Evolutionary conservation across 2,113 vertebrate genomes (phyloP).

Genomic region (Hippocampus abdominalis): DNA sequence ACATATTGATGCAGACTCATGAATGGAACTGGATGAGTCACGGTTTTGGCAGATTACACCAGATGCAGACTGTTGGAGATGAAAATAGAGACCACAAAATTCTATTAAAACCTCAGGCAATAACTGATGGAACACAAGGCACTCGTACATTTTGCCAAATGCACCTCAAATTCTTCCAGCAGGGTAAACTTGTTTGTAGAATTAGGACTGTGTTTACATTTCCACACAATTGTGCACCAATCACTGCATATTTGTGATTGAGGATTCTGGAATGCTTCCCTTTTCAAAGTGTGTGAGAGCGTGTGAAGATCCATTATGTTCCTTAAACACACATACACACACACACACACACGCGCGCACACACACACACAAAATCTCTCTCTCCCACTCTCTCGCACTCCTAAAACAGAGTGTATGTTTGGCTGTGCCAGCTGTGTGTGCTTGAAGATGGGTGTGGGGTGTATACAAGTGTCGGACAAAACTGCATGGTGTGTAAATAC

Average conservation of each 20-base stretch:
- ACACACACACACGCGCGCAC: slow-evolving; percentile 4
- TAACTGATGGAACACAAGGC: slow-evolving; percentile 26
- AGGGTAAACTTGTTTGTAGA: slow-evolving; percentile 9
- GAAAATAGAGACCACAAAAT: slow-evolving; percentile 19
- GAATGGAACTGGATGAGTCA: slow-evolving; percentile 15
- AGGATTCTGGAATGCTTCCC: slow-evolving; percentile 1
- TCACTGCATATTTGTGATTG: slow-evolving; percentile 1
- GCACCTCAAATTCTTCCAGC: slow-evolving; percentile 30
- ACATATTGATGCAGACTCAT: background rate
- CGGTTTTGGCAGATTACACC: slow-evolving; percentile 5
- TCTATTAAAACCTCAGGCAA: slow-evolving; percentile 26
- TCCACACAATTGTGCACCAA: background rate
- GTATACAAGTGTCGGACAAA: slow-evolving; percentile 58
- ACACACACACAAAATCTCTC: slow-evolving; percentile 1
- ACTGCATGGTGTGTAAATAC: slow-evolving; percentile 62
- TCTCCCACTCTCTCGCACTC: background rate
- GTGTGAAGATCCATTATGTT: slow-evolving; percentile 16
- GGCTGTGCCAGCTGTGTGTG: slow-evolving; percentile 60
- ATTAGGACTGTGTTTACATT: slow-evolving; percentile 17
- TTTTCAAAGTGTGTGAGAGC: slow-evolving; percentile 14
- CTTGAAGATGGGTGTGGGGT: slow-evolving; percentile 54
- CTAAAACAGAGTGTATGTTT: slow-evolving; percentile 56
- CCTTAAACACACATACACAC: slow-evolving; percentile 17
- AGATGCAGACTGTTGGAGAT: background rate
- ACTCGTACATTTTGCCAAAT: slow-evolving; percentile 35